Evolutionary conservation across 2,888 invertebrate species (phyloP), one percentile per base, ranked within the genome.

Genomic region (Ferrisia virgata): DNA sequence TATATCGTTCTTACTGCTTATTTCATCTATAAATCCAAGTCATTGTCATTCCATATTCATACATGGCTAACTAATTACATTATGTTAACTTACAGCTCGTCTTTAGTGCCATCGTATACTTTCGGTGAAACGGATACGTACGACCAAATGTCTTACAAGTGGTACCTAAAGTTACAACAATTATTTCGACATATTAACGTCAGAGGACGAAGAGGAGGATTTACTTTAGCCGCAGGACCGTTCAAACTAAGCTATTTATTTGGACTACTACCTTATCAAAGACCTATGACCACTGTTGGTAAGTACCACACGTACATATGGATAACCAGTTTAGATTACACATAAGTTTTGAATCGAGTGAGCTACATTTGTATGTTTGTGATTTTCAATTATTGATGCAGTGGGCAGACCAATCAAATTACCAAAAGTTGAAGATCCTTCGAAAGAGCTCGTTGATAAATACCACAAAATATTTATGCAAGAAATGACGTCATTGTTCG

Each of bases 111-210:
- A 1, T 94, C 95, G 0, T 93, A 96, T 87, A 94, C 95, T 0
- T 98, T 97, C 88, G 97, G 97, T 0, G 97, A 98, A 89, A 94
- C 94, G 0, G 95, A 96, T 87, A 89, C 96, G 11, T 97, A 93
- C 88, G 92, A 93, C 86, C 96, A 96, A 86, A 88, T 94, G 0
- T 88, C 90, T 15, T 93, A 94, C 47, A 93, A 95, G 0, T 87
- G 89, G 2, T 86, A 95, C 6, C 89, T 93, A 22, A 90, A 89
- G 15, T 87, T 93, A 64, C 97, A 97, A 88, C 91, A 94, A 85
- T 96, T 0, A 92, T 93, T 84, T 90, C 91, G 86, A 83, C 90
- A 5, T 92, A 94, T 0, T 95, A 95, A 5, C 89, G 43, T 13
- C 13, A 13, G 15, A 39, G 96, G 15, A 93, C 94, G n/a, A n/a